Percentiles rank a stretch among this genome's conserved stretches.
Conservation (phyloP, 2,797 vertebrate genomes). For the Rhynchotus rufescens region DNA sequence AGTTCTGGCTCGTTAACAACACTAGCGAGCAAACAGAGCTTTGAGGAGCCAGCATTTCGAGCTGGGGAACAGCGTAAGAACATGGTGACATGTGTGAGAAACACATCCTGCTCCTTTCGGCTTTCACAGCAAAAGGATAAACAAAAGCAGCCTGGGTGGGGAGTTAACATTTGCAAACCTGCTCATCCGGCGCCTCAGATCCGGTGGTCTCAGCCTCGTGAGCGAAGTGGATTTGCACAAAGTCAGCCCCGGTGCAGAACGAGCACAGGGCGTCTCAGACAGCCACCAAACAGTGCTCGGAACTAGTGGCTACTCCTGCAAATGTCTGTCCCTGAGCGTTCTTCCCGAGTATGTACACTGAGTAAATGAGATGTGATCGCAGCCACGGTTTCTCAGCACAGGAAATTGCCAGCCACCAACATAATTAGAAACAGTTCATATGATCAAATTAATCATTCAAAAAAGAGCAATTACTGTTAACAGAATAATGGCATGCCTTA, state of each 20-base stretch:
- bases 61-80: background rate
- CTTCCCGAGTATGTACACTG: background rate
- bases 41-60: background rate
- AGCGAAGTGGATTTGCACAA: background rate
- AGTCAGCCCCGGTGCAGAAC: background rate
- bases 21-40: slow-evolving; percentile 14
- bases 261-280: background rate
- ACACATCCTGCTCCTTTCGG: background rate
- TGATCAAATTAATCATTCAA: slow-evolving; percentile 71
- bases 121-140: background rate
- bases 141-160: background rate
- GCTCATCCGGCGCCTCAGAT: background rate
- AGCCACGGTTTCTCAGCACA: slow-evolving; percentile 39
- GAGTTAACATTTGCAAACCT: slow-evolving; percentile 20
- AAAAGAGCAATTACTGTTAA: slow-evolving; percentile 71
- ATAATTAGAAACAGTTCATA: slow-evolving; percentile 69
- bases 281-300: background rate
- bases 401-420: slow-evolving; percentile 65
- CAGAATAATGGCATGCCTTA: slow-evolving; percentile 66
- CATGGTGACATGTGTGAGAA: slow-evolving; percentile 1
- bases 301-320: slow-evolving; percentile 19
- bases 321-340: background rate
- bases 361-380: slow-evolving; percentile 50
- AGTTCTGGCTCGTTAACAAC: background rate
- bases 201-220: slow-evolving; percentile 24